Evolutionary conservation across 2,888 invertebrate species (phyloP).

Genomic region (Hydroisotoma schaefferi): DNA sequence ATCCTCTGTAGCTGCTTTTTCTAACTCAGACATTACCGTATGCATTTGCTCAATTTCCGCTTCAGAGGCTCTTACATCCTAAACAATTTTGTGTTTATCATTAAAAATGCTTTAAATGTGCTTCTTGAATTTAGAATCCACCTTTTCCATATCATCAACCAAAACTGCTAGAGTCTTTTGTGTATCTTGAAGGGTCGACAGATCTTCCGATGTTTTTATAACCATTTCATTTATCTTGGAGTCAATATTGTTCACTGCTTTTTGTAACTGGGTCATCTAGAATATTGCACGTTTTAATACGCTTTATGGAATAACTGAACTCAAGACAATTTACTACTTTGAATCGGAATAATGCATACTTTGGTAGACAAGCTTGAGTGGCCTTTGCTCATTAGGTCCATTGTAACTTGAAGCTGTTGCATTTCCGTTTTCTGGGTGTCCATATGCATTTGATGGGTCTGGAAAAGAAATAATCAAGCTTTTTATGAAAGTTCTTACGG

Average conservation of each 20-base stretch:
- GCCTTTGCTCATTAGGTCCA: conserved; percentile 33
- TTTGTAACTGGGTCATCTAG: conserved; percentile 38
- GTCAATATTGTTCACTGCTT: conserved; percentile 32
- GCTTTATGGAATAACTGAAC: too few species aligned
- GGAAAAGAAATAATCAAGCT: neutral
- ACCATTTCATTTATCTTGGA: conserved; percentile 29
- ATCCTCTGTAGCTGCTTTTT: conserved; percentile 33
- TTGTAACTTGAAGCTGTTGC: conserved; percentile 29
- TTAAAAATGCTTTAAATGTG: neutral
- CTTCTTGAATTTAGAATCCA: neutral
- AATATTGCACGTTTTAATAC: too few species aligned
- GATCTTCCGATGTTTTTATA: conserved; percentile 16
- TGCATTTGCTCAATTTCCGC: conserved; percentile 20
- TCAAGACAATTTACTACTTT: neutral
- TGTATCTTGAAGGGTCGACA: conserved; percentile 19
- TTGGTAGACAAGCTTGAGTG: conserved; percentile 34
- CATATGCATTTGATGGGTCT: conserved; percentile 38
- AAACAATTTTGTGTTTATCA: neutral
- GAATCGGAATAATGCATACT: conserved; percentile 18
- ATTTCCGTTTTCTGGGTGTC: conserved; percentile 33
- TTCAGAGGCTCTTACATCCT: conserved; percentile 28
- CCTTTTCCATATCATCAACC: conserved; percentile 33
- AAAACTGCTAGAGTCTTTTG: conserved; percentile 26
- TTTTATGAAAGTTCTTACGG: neutral
- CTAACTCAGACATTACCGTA: conserved; percentile 18